phyloP scores from a whole-genome alignment of 2,113 vertebrate species.

The Tetrax tetrax region DNA sequence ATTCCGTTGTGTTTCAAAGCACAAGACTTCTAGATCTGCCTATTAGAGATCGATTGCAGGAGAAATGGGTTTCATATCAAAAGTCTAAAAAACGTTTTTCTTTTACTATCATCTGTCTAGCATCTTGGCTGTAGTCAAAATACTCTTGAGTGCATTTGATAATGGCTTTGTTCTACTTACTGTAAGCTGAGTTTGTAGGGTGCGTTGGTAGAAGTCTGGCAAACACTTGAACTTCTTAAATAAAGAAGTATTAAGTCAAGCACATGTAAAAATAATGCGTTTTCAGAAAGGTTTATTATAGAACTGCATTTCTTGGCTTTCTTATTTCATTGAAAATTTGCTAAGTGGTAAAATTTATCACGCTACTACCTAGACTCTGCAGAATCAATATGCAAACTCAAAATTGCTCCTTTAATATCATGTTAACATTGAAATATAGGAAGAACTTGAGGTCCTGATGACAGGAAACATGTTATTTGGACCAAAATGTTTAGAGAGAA shows the following conservation, averaged over 20 bases:
- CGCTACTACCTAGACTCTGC: background rate
- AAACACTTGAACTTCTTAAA: background rate
- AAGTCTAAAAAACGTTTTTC: background rate
- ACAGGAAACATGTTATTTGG: background rate
- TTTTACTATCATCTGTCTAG: background rate
- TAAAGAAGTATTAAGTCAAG: fast-evolving
- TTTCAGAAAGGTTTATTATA: background rate
- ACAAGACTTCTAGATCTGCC: background rate
- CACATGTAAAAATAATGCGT: background rate
- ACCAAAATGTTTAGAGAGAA: background rate
- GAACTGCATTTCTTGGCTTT: background rate
- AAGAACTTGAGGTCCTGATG: background rate
- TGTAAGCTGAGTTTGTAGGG: background rate
- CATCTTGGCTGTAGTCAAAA: background rate
- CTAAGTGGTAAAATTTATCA: background rate
- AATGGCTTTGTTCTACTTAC: background rate
- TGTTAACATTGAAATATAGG: background rate
- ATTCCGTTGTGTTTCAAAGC: background rate
- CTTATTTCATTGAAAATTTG: background rate
- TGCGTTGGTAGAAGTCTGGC: background rate
- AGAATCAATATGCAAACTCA: background rate
- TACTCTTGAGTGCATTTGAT: background rate
- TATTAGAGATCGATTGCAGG: background rate
- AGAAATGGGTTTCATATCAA: background rate
- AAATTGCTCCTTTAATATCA: background rate